Evolutionary conservation across 2,113 vertebrate species (phyloP), one percentile per base, ranked within the genome.

Genomic region (Pheucticus melanocephalus): DNA sequence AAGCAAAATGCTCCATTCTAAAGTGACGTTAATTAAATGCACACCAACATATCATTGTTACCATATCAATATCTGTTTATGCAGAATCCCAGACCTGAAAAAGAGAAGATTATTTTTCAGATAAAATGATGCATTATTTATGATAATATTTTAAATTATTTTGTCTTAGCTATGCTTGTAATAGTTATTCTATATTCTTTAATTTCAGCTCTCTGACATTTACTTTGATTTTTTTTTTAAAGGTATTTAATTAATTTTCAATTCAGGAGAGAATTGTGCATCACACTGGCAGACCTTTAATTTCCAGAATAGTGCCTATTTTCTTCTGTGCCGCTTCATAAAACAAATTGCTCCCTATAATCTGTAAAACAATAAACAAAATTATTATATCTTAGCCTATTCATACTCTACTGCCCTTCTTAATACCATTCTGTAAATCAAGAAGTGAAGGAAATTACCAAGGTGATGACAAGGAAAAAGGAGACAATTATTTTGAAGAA

Each of bases 281-380:
- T 51, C 59, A 47, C 33, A 56, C 16, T 91, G 69, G 20, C 17
- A 95, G 90, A 94, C 37, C 86, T 96, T 95, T 96, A 92, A 91
- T 87, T 96, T 94, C 23, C 44, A 92, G 60, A 70, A 87, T 48
- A 75, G 28, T 69, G 82, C 31, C 40, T 82, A 12, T 75, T 95
- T 88, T 82, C 37, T 94, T 90, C 87, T 93, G 31, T 59, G 40
- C 33, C 73, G 12, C 59, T 92, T 86, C 68, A 78, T 92, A 91
- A 95, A 97, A 92, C 33, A 92, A 91, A 93, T 93, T 89, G 31
- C 16, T 90, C 28, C n/a, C 23, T 87, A 42, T 87, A 96, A 92
- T 59, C 73, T 81, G 42, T 85, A 87, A 96, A 92, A 88, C 60
- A 88, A 94, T 91, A 94, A 94, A 71, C 59, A 95, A n/a, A 92